Conservation (phyloP, 1,140 invertebrate species). For the Drosophila ficusphila region DNA sequence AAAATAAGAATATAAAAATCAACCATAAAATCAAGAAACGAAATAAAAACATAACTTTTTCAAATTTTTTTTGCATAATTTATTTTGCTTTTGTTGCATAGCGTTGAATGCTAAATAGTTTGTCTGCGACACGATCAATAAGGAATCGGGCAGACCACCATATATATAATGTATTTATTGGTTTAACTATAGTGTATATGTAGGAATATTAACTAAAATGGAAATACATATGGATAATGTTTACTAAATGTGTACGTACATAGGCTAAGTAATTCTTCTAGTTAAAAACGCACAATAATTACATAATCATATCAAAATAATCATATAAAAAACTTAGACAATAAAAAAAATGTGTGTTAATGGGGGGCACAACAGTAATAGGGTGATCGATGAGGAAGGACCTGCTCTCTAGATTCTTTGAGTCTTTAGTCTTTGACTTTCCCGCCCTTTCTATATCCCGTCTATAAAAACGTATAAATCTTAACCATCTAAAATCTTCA, state of each 20-base stretch:
- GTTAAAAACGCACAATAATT: conserved; percentile 22
- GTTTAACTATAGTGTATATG: conserved; percentile 22
- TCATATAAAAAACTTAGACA: conserved; percentile 46
- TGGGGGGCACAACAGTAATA: conserved; percentile 13
- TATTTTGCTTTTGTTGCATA: conserved; percentile 46
- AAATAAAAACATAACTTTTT: conserved; percentile 13
- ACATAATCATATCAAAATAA: conserved; percentile 21
- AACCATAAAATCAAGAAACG: conserved; percentile 11
- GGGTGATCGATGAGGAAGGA: conserved; percentile 8
- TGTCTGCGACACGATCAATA: conserved; percentile 17
- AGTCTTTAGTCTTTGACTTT: conserved; percentile 32
- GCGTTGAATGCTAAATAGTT: conserved; percentile 45
- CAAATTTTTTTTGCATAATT: conserved; percentile 43
- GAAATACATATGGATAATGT: conserved; percentile 48
- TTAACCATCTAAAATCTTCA: neutral
- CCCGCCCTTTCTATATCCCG: neutral
- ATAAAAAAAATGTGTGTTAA: conserved; percentile 19
- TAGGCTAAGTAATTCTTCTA: conserved; percentile 40
- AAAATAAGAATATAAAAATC: neutral
- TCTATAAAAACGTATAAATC: neutral
- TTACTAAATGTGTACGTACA: conserved; percentile 14
- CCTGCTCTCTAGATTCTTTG: conserved; percentile 12
- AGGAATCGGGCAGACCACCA: conserved; percentile 19
- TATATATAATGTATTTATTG: conserved; percentile 29
- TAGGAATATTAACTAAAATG: conserved; percentile 52